Conservation (phyloP, 1,140 invertebrate species). For the Drosophila melanica region DNA sequence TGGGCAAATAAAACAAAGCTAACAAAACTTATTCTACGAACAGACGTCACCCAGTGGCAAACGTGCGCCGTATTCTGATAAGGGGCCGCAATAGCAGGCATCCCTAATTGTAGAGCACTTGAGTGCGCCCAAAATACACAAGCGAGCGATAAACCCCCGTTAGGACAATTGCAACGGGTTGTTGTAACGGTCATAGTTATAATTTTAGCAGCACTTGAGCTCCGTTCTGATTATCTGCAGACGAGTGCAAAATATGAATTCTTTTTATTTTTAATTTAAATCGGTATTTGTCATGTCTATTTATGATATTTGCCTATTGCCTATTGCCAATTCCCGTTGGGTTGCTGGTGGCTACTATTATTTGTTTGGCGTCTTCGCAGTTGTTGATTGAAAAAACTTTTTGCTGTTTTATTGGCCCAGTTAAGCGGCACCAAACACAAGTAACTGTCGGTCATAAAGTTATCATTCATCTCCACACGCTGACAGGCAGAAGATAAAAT, state of each 20-base stretch:
- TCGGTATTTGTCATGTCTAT: slow-evolving; percentile 60
- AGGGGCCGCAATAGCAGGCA: slow-evolving; percentile 16
- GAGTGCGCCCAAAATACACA: slow-evolving; percentile 27
- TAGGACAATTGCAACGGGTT: slow-evolving; percentile 35
- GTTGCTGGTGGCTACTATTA: slow-evolving; percentile 27
- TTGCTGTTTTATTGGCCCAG: slow-evolving; percentile 48
- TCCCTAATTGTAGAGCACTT: slow-evolving; percentile 42
- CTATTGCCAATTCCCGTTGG: neutral
- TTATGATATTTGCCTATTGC: slow-evolving; percentile 54
- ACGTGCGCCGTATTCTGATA: slow-evolving; percentile 58
- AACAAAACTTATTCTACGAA: slow-evolving; percentile 13
- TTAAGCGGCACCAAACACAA: slow-evolving; percentile 64
- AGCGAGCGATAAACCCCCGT: slow-evolving; percentile 4
- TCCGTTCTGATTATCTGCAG: slow-evolving; percentile 50
- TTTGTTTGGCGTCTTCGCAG: slow-evolving; percentile 20
- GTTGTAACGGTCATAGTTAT: slow-evolving; percentile 55
- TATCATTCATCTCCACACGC: slow-evolving; percentile 30
- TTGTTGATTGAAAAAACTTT: slow-evolving; percentile 70
- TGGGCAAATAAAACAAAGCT: slow-evolving; percentile 52
- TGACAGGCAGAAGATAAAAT: slow-evolving; percentile 59
- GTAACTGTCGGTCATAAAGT: slow-evolving; percentile 57
- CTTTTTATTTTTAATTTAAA: slow-evolving; percentile 55
- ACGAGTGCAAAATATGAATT: slow-evolving; percentile 24
- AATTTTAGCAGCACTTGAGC: slow-evolving; percentile 62
- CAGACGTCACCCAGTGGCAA: slow-evolving; percentile 62